Percentiles rank a stretch among this genome's conserved stretches.
Evolutionary conservation across 2,888 invertebrate genomes (phyloP).

Genomic region (Apodemia mormo): DNA sequence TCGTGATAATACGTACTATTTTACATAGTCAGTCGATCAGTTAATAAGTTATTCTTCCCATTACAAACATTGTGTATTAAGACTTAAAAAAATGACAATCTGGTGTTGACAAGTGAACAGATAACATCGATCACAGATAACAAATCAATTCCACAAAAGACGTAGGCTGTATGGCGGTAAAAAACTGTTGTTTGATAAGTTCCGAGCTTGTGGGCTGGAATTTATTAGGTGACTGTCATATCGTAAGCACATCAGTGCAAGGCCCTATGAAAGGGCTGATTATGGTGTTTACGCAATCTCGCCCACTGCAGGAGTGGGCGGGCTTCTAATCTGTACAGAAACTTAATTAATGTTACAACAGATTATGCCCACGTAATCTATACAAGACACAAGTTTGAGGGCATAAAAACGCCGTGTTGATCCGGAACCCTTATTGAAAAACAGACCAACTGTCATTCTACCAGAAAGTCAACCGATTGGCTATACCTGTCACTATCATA

Average conservation of each 20-base stretch:
- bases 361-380: background rate
- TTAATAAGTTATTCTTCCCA: no score
- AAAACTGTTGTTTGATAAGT: slow-evolving; percentile 8
- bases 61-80: no score
- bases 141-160: background rate
- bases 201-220: slow-evolving; percentile 8
- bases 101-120: no score
- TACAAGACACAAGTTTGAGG: background rate
- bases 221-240: slow-evolving; percentile 6
- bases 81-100: no score
- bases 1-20: no score
- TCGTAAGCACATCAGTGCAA: background rate
- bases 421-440: no score
- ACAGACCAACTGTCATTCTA: no score
- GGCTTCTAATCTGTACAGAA: slow-evolving; percentile 10
- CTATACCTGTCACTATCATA: no score
- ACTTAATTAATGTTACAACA: slow-evolving; percentile 16
- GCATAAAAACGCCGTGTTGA: background rate
- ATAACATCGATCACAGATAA: no score
- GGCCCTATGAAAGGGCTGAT: slow-evolving; percentile 13
- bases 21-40: no score
- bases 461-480: no score
- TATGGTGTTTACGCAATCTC: slow-evolving; percentile 9
- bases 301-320: slow-evolving; percentile 2
- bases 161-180: slow-evolving; percentile 1